Base-by-base conservation (phyloP, 2,888 invertebrate species). In the Alentia gelatinosa region DNA sequence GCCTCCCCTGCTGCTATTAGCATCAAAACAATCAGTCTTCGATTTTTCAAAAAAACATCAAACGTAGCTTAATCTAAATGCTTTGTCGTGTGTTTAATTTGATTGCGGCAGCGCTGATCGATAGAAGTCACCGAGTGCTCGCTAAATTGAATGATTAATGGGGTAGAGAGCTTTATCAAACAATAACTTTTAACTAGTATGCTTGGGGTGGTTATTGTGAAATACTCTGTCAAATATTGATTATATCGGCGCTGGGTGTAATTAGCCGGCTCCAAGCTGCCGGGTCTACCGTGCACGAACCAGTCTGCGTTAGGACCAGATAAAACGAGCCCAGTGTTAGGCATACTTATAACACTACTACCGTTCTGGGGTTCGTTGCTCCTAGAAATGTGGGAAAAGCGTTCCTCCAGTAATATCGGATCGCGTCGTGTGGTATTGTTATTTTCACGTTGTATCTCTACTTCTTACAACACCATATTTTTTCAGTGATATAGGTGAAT, bases 151-250 rank as follows among this genome's bases (percentile, higher is more conserved):
- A 86, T 86, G 86, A 86, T 86, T 86, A 86, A 86, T 86, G 86
- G 86, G 30, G 74, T 26, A 26, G 33, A 86, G 86, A 47, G 50
- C 47, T 50, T 47, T 86, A 86, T 86, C 86, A 86, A 86, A 86
- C 86, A 86, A 86, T 86, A 86, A 86, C 47, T 50, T 86, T 50
- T 86, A 86, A 86, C 86, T 50, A 50, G 42, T 86, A 86, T 50
- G 86, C 42, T 42, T 33, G 86, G 79, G 79, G 79, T 79, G 79
- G 79, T 79, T 79, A 79, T 79, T 79, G 79, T 47, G 86, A 86
- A 86, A 86, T 86, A 86, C 86, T 50, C 50, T 86, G 86, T 86
- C 86, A 86, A 86, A 86, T 86, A 86, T 86, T 86, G 86, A 86
- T 86, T 86, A 86, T 86, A 86, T 86, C 47, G 86, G 50, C 86